phyloP scores from a whole-genome alignment of 2,797 vertebrate genomes.

The Anniella stebbinsi region DNA sequence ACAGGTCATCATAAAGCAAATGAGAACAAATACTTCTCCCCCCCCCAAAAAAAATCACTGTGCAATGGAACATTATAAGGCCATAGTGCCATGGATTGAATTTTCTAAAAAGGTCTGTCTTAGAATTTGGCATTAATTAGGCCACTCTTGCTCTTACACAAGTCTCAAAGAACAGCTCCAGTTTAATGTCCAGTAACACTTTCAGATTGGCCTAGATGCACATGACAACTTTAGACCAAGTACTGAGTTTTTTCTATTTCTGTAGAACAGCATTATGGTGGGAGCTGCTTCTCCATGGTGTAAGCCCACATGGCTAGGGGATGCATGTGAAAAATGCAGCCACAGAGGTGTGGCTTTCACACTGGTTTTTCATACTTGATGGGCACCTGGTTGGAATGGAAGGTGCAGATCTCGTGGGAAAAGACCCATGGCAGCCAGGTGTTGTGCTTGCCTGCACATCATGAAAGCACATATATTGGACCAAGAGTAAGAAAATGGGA shows the following conservation, averaged over 20 bases:
- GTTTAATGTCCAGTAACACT: background rate
- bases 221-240: background rate
- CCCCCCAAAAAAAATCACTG: background rate
- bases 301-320: background rate
- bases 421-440: background rate
- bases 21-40: background rate
- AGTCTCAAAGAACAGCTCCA: background rate
- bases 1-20: background rate
- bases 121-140: background rate
- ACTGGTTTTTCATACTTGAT: background rate
- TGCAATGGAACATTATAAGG: background rate
- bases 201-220: background rate
- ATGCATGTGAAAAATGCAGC: background rate
- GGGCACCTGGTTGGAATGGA: background rate
- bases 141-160: background rate
- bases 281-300: background rate
- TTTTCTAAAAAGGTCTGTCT: too few relatives aligned
- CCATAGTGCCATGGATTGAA: background rate
- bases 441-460: background rate
- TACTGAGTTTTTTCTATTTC: background rate
- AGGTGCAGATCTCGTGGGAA: background rate
- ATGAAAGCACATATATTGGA: background rate
- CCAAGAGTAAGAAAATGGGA: background rate
- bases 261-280: background rate
- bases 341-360: background rate